Base-by-base conservation (phyloP, 2,888 invertebrate genomes). In the Nomada fucata region DNA sequence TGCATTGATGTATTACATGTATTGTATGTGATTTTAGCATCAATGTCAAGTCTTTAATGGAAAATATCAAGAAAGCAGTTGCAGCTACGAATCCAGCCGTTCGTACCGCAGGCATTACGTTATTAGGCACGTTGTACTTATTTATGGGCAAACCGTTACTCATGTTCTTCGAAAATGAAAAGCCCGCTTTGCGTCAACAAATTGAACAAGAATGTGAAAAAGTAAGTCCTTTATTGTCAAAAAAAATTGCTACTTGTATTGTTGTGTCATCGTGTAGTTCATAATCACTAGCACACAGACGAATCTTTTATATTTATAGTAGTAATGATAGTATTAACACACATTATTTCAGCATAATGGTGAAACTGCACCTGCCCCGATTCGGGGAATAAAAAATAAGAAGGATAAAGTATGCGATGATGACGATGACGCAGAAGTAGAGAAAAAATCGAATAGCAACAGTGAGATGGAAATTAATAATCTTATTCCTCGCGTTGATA, bases 131-230 rank as follows among this genome's bases (percentile, higher is more conserved):
- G 0, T 94, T 98, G 90, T 97, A 97, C 64, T 94, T 98, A 87
- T 98, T 97, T 90, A 96, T 97, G 94, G 98, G 98, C 0, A 96
- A 96, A 18, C 95, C 95, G 1, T 92, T 98, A 0, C 95, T 97
- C 86, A 95, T 95, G 90, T 97, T 97, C 91, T 98, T 98, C 90
- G 98, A 98, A 87, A 96, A 95, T 85, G 98, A 98, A 93, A 98
- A 98, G 91, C 96, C 97, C 0, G 96, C 97, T 0, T 94, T 98
- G 0, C 95, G 96, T 63, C 97, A 97, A 88, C 97, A 97, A 92
- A 97, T 98, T 79, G 97, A 97, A 92, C 95, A 96, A 26, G 98
- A 98, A 92, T 96, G 98, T 89, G 97, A 97, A 79, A 98, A 98
- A 93, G 95, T 96, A 88, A 95, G 95, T 20, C 13, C 47, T 5